These are phyloP conservation scores for Lapara coniferarum DNA, from an alignment of 2,888 invertebrate species.

Conservation along the genomic window DNA sequence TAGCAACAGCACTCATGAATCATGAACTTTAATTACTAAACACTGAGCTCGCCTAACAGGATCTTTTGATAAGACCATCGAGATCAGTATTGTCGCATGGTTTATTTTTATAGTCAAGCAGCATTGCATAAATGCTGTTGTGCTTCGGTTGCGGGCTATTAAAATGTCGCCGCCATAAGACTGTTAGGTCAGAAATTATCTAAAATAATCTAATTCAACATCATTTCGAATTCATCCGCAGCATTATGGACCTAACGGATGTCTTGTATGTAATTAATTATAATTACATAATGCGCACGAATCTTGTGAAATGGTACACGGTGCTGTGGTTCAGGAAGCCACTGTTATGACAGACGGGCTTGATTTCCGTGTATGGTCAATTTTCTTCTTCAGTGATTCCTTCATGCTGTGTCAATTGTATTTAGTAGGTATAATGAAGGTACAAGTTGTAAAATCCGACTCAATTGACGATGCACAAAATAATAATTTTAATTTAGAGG, in stretches of 20 bases:
- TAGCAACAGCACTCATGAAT: too few species aligned
- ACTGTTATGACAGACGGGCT: slow-evolving; percentile 20
- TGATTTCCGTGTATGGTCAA: slow-evolving; percentile 14
- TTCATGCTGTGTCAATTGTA: slow-evolving; percentile 29
- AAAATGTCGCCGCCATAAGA: too few species aligned
- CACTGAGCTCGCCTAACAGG: too few species aligned
- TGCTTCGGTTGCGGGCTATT: too few species aligned
- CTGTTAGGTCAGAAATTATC: too few species aligned
- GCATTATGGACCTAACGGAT: not conserved
- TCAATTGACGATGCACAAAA: not conserved
- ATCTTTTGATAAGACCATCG: too few species aligned
- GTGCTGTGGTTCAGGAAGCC: slow-evolving; percentile 12
- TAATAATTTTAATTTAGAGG: too few species aligned
- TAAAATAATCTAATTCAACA: not conserved
- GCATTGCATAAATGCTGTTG: too few species aligned
- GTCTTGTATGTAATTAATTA: not conserved
- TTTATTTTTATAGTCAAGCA: too few species aligned
- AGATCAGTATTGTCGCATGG: too few species aligned
- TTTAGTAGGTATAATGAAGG: not conserved
- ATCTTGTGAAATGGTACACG: slow-evolving; percentile 17
- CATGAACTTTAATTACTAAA: too few species aligned
- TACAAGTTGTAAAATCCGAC: not conserved
- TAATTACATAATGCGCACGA: slow-evolving; percentile 15
- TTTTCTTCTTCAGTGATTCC: slow-evolving; percentile 19
- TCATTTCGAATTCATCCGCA: not conserved